phyloP scores from a whole-genome alignment of 2,113 vertebrate species.

The Rallus limicola region DNA sequence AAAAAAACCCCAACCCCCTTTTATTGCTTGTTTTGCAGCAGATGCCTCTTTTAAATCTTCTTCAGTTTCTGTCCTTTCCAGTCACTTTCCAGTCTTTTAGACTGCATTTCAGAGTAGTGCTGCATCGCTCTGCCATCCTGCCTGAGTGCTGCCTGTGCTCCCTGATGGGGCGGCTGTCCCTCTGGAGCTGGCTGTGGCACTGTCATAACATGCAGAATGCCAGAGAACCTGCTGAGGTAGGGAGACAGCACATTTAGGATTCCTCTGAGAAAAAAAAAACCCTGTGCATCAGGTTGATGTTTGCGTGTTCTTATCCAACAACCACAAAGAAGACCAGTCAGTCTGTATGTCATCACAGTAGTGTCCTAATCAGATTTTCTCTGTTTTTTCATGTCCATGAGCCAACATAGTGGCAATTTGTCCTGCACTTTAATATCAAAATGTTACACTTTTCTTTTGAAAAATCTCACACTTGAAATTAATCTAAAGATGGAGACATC shows the following conservation, averaged over 20 bases:
- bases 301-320: not conserved
- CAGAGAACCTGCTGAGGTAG: not conserved
- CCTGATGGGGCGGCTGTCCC: not conserved
- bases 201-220: fast-evolving
- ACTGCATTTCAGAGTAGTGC: not conserved
- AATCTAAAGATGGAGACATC: not conserved
- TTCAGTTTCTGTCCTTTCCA: not conserved
- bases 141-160: not conserved
- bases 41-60: not conserved
- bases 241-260: not conserved
- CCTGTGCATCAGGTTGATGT: not conserved
- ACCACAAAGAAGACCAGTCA: not conserved
- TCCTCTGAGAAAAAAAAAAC: not conserved
- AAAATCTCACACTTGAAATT: not conserved
- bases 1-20: not conserved
- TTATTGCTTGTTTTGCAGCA: not conserved
- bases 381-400: not conserved
- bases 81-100: not conserved
- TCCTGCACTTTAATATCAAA: not conserved
- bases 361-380: not conserved
- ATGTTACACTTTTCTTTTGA: not conserved
- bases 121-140: not conserved
- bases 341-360: not conserved
- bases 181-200: not conserved
- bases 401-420: not conserved